Evolutionary conservation across 2,113 vertebrate genomes (phyloP), one percentile per base, ranked within the genome.

Genomic region (Coregonus clupeaformis): DNA sequence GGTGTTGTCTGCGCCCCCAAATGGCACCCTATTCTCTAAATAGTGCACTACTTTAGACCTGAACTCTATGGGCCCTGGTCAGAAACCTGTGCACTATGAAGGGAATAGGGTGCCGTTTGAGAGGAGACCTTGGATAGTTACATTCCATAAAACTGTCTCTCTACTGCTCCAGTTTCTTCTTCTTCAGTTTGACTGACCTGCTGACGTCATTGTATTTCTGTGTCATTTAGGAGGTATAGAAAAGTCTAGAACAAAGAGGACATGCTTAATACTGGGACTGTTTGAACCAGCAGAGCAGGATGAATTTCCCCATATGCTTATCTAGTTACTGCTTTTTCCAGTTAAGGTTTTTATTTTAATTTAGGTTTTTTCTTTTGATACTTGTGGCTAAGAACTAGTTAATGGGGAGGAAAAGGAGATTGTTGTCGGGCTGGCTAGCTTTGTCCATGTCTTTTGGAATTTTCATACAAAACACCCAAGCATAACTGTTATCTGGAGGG

Each of bases 121-220:
- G 9, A 45, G 42, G 42, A 5, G 1, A 11, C 9, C 42, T 45
- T 68, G 71, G 83, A 76, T 75, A 83, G 83, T 89, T 82, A 88
- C 90, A 92, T 92, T 92, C 89, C 88, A 86, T 89, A 6, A 84
- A 77, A 80, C 77, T 86, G 84, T 90, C 80, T 73, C 71, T 78
- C 11, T 25, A 24, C 60, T 88, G 77, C 80, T 88, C 76, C 82
- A 85, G 71, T 81, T 87, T 84, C n/a, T 78, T 86, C 49, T 67
- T 55, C 72, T 45, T 72, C 66, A 12, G 66, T 78, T 85, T 30
- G 71, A 77, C 82, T 84, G 76, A 80, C 52, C 71, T 79, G 73
- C 78, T 83, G 7, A 55, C 52, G 18, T 4, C 52, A 87, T 88
- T 88, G 77, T 90, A 84, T 90, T 86, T 27, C 27, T 83, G 72